Evolutionary conservation across 2,113 vertebrate species (phyloP).

Genomic region (Sterrhoptilus dennistouni): DNA sequence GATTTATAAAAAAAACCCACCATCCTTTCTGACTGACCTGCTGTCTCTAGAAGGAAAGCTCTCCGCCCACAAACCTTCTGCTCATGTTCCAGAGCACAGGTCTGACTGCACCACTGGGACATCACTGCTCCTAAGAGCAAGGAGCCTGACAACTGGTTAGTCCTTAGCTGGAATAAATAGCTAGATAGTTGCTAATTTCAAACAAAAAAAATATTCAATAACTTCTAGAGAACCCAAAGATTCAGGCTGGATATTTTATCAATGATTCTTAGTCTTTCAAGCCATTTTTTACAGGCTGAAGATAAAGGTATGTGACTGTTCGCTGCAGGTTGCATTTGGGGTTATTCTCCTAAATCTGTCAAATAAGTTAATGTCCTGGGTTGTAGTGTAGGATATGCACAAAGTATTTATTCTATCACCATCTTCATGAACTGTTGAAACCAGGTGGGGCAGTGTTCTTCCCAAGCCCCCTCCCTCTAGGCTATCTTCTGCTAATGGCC

Average conservation of each 20-base stretch:
- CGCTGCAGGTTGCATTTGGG: not conserved
- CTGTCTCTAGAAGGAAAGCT: not conserved
- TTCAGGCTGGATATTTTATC: not conserved
- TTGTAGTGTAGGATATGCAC: too few species aligned
- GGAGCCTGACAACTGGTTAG: not conserved
- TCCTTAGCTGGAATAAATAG: not conserved
- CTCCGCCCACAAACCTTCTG: not conserved
- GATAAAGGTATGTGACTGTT: not conserved
- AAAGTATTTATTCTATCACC: too few species aligned
- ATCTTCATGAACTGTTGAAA: too few species aligned
- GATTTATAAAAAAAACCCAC: not conserved
- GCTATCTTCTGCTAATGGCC: too few species aligned
- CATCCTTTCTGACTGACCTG: not conserved
- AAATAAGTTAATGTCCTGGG: too few species aligned
- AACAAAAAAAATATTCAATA: not conserved
- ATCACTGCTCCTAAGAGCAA: not conserved
- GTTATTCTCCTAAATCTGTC: not conserved
- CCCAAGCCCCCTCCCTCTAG: too few species aligned
- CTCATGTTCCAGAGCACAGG: not conserved
- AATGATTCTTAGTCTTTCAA: not conserved
- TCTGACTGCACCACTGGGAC: not conserved
- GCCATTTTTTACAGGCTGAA: not conserved
- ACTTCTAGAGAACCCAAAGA: not conserved
- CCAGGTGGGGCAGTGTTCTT: too few species aligned
- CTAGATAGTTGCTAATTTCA: not conserved